Conservation (phyloP, 2,113 vertebrate species). For the Zapornia atra region DNA sequence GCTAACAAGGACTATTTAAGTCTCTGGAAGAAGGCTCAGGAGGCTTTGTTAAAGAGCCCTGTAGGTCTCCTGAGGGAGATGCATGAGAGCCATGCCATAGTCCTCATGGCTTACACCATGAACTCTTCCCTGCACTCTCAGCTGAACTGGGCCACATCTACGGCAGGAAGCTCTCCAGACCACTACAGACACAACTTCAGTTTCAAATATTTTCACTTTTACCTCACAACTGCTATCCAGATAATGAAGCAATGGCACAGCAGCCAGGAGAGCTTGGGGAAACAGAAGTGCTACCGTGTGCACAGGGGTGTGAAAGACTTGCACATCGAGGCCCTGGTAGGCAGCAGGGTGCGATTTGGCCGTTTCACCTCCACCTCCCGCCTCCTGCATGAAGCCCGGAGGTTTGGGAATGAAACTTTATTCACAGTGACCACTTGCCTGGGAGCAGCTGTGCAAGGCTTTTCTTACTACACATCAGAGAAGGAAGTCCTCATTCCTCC, state of each 20-base stretch:
- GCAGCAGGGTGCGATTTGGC: constrained; percentile 64
- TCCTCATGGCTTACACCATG: constrained; percentile 73
- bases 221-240: constrained; percentile 72
- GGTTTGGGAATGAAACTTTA: constrained; percentile 50
- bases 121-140: constrained; percentile 62
- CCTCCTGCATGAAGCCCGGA: constrained; percentile 17
- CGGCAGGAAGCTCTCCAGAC: constrained; percentile 20
- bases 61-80: constrained; percentile 19
- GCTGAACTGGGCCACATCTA: constrained; percentile 53
- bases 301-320: constrained; percentile 24
- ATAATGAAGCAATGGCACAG: constrained; percentile 47
- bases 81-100: constrained; percentile 50
- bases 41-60: constrained; percentile 19
- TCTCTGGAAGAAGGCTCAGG: constrained; percentile 39
- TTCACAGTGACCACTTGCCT: constrained; percentile 69
- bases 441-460: constrained; percentile 48
- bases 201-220: constrained; percentile 77
- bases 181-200: constrained; percentile 50
- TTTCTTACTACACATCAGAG: constrained; percentile 44
- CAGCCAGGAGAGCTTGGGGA: neutral
- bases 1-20: neutral
- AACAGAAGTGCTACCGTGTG: neutral
- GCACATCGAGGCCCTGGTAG: neutral
- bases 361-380: constrained; percentile 61
- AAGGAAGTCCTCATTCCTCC: constrained; percentile 70